These are phyloP conservation scores for Amphimallon solstitiale DNA, from an alignment of 2,888 invertebrate species.

Conservation along the genomic window DNA sequence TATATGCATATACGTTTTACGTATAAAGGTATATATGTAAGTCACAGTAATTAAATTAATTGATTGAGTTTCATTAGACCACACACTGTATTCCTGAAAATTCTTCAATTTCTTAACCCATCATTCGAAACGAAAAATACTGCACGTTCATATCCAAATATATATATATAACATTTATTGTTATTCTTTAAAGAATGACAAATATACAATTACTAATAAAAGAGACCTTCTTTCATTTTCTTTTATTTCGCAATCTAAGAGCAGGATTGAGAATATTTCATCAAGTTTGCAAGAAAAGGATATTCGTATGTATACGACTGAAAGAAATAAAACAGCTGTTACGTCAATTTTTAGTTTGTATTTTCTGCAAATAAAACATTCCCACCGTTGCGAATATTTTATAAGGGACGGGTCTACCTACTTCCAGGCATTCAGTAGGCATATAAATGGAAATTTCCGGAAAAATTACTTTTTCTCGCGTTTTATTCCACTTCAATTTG, in stretches of 20 bases:
- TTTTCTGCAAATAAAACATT: not conserved
- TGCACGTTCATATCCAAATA: too few species aligned
- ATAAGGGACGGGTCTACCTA: not conserved
- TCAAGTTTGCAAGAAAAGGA: not conserved
- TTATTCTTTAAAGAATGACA: too few species aligned
- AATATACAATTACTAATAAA: not conserved
- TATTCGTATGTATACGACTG: not conserved
- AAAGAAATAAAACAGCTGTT: not conserved
- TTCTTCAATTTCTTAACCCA: too few species aligned
- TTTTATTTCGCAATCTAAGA: not conserved
- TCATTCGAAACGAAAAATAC: too few species aligned
- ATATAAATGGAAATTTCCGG: slow-evolving; percentile 1
- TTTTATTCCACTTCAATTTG: slow-evolving; percentile 5
- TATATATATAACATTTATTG: not conserved
- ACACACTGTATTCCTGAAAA: too few species aligned
- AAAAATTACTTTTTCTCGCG: slow-evolving; percentile 2
- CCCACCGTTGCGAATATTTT: not conserved
- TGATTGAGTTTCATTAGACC: too few species aligned
- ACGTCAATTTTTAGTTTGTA: slow-evolving; percentile 14
- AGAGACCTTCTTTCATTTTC: not conserved
- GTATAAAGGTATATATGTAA: too few species aligned
- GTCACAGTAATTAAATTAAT: too few species aligned
- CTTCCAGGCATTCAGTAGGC: not conserved
- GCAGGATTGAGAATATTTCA: not conserved
- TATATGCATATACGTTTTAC: too few species aligned